phyloP scores from a whole-genome alignment of 2,113 vertebrate genomes.

The Collichthys lucidus region DNA sequence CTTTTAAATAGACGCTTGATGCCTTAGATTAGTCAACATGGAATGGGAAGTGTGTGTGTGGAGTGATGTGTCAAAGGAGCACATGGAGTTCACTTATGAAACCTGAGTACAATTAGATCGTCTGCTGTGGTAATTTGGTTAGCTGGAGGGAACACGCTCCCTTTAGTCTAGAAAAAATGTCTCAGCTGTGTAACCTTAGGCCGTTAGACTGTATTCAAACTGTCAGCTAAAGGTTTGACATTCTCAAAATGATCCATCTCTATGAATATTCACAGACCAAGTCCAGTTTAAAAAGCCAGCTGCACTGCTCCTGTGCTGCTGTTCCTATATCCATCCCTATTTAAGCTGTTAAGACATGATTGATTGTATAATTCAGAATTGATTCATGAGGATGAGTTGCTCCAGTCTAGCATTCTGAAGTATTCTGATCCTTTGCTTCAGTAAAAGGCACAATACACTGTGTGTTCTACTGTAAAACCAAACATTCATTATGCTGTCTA shows the following conservation, averaged over 20 bases:
- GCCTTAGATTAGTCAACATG: background rate
- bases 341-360: background rate
- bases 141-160: background rate
- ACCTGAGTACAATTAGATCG: slow-evolving; percentile 32
- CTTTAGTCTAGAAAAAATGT: background rate
- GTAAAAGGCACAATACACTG: too few species aligned
- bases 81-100: background rate
- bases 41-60: background rate
- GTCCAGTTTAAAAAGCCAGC: background rate
- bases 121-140: slow-evolving; percentile 28
- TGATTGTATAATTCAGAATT: background rate
- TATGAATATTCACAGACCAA: background rate
- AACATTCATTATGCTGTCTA: too few species aligned
- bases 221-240: background rate
- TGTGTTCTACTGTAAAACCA: too few species aligned
- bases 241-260: background rate
- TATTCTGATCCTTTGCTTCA: too few species aligned
- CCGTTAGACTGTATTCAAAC: background rate
- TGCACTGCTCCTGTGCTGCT: background rate
- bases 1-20: background rate
- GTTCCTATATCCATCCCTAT: background rate
- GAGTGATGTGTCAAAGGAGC: background rate
- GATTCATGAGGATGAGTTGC: too few species aligned
- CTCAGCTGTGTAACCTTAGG: background rate
- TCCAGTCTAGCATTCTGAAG: too few species aligned